Base-by-base conservation (phyloP, 2,888 invertebrate genomes). In the Catocala fraxini region DNA sequence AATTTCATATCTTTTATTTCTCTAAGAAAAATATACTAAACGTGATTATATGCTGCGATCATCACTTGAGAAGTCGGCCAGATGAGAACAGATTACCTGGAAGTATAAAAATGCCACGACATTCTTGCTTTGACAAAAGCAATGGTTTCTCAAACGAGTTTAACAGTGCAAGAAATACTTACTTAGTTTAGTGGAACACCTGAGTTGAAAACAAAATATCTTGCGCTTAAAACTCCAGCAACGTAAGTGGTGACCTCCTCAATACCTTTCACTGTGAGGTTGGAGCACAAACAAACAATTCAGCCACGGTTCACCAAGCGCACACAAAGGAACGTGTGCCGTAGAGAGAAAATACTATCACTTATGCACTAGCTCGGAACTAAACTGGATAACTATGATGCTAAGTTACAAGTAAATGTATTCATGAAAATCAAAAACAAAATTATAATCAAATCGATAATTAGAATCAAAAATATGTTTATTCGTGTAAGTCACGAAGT, bases 261-360 rank as follows among this genome's bases (percentile, higher is more conserved):
- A 43, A 65, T 64, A 63, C 76, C 76, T 76, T 76, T 76, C 76
- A 76, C 76, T 67, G 70, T 33, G 42, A 63, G 49, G 48, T 52
- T 57, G 60, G 47, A 41, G 46, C 56, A 47, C 57, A 52, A 43
- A 58, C 65, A 56, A 62, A 61, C 64, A 54, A 61, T 68, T 65
- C 57, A 34, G 63, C 47, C 56, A 63, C 70, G 77, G 75, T 77
- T 77, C 75, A 76, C 51, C 70, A 64, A 65, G 59, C 70, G 5
- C 25, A 49, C 66, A 76, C 77, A 76, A 77, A 74, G 70, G 65
- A 66, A 62, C 58, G 13, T 51, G 45, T 15, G 41, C 43, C 9
- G 33, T 12, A 46, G 5, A 63, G 68, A 69, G 70, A 76, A 68
- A 71, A 76, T 56, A 69, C 59, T 60, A 53, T 70, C 55, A 65